Conservation (phyloP, 1,140 invertebrate genomes). For the Steinernema khuongi region DNA sequence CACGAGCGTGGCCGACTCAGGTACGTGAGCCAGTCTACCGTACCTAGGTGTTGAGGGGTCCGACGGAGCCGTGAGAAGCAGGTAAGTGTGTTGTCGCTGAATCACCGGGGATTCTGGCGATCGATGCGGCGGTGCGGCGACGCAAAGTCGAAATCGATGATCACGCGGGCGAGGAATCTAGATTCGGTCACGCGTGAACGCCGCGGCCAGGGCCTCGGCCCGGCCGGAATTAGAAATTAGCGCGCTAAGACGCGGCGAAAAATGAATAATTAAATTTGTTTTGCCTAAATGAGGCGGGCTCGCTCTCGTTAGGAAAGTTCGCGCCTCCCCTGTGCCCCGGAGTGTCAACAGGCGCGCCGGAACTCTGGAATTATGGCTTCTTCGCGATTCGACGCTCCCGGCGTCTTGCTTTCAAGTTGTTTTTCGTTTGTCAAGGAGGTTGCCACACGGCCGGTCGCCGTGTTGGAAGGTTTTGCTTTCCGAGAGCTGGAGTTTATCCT, state of each 20-base stretch:
- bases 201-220: too few relatives aligned
- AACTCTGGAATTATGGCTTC: too few relatives aligned
- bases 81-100: background rate
- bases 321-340: too few relatives aligned
- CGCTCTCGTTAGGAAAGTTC: too few relatives aligned
- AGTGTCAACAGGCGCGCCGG: too few relatives aligned
- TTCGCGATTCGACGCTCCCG: background rate
- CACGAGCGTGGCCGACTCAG: slow-evolving; percentile 4
- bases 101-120: background rate
- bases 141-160: background rate
- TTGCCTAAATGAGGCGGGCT: too few relatives aligned
- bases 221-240: background rate
- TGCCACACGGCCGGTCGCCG: too few relatives aligned
- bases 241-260: background rate
- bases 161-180: background rate
- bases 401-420: background rate
- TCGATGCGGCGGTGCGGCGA: too few relatives aligned
- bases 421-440: too few relatives aligned
- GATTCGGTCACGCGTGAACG: too few relatives aligned
- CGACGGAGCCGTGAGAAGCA: background rate
- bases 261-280: background rate
- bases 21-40: background rate
- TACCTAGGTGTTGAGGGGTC: background rate
- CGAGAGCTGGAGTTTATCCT: too few relatives aligned
- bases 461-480: too few relatives aligned